Evolutionary conservation across 1,140 invertebrate species (phyloP), one percentile per base, ranked within the genome.

Genomic region (Philotrypesis tridentata): DNA sequence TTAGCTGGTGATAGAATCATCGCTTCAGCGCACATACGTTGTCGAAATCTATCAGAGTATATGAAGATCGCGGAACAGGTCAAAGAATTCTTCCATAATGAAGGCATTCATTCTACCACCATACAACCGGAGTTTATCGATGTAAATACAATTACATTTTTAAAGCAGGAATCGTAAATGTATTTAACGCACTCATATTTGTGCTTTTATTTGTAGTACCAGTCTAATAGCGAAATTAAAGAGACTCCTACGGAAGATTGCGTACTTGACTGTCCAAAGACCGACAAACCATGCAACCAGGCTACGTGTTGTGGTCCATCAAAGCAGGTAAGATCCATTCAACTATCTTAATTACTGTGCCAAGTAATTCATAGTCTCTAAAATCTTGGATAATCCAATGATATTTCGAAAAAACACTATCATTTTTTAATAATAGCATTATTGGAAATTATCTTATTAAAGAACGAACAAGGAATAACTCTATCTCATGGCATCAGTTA

Each of bases 71-170:
- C 97, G 0, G 97, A 98, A 90, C 97, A 97, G 91, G 97, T 98
- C 0, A 98, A 98, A 91, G 96, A 98, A 90, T 98, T 98, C 92
- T 98, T 98, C 90, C 96, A 97, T 87, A 97, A 97, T 89, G 97
- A 98, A 91, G 96, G 96, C 25, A 97, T 97, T 85, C 95, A 96
- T 89, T 97, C 96, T 5, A 98, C 97, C 2, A 98, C 97, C 1
- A 98, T 98, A 90, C 97, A 98, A 88, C 97, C 97, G 0, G 97
- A 98, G 93, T 98, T 98, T 89, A 95, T 97, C 60, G 90, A 92
- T 73, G 89, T 91, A 85, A 87, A 83, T 71, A 21, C 55, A 71
- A 67, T 48, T 21, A 67, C 27, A 60, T 33, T 68, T 68, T 5
- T 79, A 60, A 43, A 43, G 12, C 12, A 43, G 12, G 12, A 43